Evolutionary conservation across 2,888 invertebrate species (phyloP), one percentile per base, ranked within the genome.

Genomic region (Parnassius glacialis): DNA sequence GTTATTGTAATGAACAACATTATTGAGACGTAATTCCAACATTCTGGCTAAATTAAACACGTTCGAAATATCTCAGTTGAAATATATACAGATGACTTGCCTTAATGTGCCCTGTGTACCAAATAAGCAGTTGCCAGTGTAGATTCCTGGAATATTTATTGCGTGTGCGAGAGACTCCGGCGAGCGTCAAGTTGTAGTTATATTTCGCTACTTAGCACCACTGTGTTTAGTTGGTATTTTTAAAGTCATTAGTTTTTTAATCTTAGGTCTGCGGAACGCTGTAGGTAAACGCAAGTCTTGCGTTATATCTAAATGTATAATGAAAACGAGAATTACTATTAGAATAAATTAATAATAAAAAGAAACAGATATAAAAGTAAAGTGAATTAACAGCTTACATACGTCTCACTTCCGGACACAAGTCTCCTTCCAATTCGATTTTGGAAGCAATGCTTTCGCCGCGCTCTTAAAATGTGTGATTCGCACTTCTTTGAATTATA

Each of bases 51-150:
- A 52, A 58, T 52, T 52, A 52, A 43, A 58, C 25, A 43, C 43
- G 43, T 50, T 60, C 44, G 12, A 25, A 60, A 48, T 13, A 60
- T 60, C 44, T 10, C 5, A 52, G 44, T 41, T 1, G 16, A 2
- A 42, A 41, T 13, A 48, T 43, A 43, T 48, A 47, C 16, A 41
- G 41, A n/a, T 34, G 25, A 34, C 25, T 55, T 25, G 50, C 50
- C 43, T 48, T 60, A 60, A 43, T 50, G 44, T 60, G 20, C 51
- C 44, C 25, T 10, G 50, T 54, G 50, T 50, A 55, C 50, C 48
- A 48, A 60, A 60, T 55, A 60, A 60, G 54, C 44, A 55, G 50
- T 13, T n/a, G 54, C 50, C 42, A 25, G 60, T 50, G 34, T 55
- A 34, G 50, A 60, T 60, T 55, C 54, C 13, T 50, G 50, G 54